Evolutionary conservation across 2,113 vertebrate genomes (phyloP).

Genomic region (Rhea pennata): DNA sequence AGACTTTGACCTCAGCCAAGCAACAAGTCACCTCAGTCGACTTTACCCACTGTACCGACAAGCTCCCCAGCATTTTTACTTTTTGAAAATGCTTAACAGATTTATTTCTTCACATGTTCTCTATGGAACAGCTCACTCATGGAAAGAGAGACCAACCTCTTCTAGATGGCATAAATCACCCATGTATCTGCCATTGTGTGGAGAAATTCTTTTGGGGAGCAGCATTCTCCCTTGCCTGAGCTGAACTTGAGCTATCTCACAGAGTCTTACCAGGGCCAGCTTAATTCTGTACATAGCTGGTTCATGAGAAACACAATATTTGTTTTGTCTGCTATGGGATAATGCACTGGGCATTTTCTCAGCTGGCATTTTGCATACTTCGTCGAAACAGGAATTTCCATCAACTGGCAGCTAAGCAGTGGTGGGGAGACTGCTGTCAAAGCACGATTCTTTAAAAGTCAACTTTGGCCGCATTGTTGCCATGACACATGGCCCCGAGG

Average conservation of each 20-base stretch:
- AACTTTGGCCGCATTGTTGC: conserved; percentile 55
- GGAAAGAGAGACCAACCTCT: not conserved
- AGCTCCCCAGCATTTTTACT: not conserved
- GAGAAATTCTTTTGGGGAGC: not conserved
- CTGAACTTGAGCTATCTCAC: not conserved
- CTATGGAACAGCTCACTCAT: not conserved
- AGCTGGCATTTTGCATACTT: conserved; percentile 31
- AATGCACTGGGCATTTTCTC: conserved; percentile 19
- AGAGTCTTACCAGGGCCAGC: not conserved
- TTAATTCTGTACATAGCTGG: conserved; percentile 15
- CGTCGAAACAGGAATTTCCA: conserved; percentile 56
- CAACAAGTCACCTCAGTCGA: not conserved
- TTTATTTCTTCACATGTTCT: not conserved
- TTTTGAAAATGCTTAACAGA: not conserved
- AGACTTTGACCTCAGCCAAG: not conserved
- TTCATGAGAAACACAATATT: conserved; percentile 29
- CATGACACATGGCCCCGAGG: not conserved
- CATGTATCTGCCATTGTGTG: not conserved
- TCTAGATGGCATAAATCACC: not conserved
- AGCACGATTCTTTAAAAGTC: conserved; percentile 53
- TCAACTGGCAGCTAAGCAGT: conserved; percentile 30
- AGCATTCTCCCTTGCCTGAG: conserved; percentile 11
- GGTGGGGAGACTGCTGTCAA: conserved; percentile 31
- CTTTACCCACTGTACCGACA: not conserved
- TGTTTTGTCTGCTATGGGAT: conserved; percentile 25